A percentile compares a stretch with the other conserved stretches of the same genome.
These are phyloP conservation scores for Balanococcus diminutus DNA, from an alignment of 2,888 invertebrate genomes.

Conservation along the genomic window DNA sequence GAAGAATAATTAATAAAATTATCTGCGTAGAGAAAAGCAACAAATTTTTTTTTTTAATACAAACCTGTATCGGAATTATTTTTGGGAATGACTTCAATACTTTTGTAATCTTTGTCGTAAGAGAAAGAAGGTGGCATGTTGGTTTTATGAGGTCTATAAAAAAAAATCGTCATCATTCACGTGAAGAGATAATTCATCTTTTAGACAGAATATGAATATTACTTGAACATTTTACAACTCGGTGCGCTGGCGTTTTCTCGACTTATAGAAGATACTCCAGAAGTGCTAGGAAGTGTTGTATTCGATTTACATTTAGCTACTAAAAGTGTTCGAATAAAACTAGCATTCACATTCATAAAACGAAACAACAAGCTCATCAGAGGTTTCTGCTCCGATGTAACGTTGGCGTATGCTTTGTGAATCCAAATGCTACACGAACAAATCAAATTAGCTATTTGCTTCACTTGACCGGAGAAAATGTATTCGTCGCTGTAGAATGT, in stretches of 20 bases:
- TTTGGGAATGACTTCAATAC: not conserved
- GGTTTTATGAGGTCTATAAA: not conserved
- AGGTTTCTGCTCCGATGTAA: slow-evolving; percentile 77
- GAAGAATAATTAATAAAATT: not conserved
- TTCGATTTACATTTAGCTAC: slow-evolving; percentile 64
- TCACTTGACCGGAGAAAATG: slow-evolving; percentile 79
- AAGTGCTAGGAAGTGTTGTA: not conserved
- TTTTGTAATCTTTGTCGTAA: slow-evolving; percentile 51
- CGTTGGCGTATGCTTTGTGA: slow-evolving; percentile 82
- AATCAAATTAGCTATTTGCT: slow-evolving; percentile 77
- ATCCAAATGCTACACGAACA: slow-evolving; percentile 78
- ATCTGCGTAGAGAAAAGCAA: not conserved
- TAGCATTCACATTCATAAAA: slow-evolving; percentile 81
- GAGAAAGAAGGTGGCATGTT: slow-evolving; percentile 33
- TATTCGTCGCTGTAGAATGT: slow-evolving; percentile 87
- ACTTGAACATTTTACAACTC: slow-evolving; percentile 21
- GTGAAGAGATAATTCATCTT: no score
- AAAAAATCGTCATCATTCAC: not conserved
- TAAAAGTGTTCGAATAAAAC: slow-evolving; percentile 78
- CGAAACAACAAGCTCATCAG: slow-evolving; percentile 72
- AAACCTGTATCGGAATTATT: slow-evolving; percentile 29
- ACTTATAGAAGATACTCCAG: not conserved
- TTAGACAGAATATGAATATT: slow-evolving; percentile 52
- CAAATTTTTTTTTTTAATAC: no score
- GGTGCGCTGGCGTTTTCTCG: not conserved